phyloP scores from a whole-genome alignment of 2,113 vertebrate species.

The Saimiri boliviensis region DNA sequence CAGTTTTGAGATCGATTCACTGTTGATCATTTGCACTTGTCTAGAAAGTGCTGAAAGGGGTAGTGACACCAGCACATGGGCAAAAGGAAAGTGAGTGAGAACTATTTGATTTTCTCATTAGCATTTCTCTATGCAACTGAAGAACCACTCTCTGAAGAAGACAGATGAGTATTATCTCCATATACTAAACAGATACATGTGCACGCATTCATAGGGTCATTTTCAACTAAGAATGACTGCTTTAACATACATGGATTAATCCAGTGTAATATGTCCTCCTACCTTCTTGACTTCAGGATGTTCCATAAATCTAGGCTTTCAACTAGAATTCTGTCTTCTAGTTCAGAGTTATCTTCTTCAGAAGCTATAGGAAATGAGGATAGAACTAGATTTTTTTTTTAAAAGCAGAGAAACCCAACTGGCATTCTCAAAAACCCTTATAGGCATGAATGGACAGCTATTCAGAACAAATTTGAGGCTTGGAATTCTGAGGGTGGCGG shows the following conservation, averaged over 20 bases:
- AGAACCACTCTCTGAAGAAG: constrained; percentile 35
- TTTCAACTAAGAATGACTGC: background rate
- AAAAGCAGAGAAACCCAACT: background rate
- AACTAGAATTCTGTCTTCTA: background rate
- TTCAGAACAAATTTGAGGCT: background rate
- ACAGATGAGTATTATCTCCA: background rate
- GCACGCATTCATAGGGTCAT: background rate
- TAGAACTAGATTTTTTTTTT: background rate
- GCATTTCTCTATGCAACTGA: background rate
- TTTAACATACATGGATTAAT: background rate
- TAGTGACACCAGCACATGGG: background rate
- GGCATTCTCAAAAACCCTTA: constrained; percentile 38
- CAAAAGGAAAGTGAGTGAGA: background rate
- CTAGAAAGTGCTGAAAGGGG: background rate
- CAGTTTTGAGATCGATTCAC: background rate
- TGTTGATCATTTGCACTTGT: background rate
- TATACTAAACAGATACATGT: background rate
- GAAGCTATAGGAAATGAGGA: background rate
- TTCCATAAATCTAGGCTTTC: background rate
- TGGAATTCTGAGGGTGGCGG: background rate
- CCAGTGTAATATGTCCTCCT: background rate
- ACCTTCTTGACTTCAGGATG: background rate
- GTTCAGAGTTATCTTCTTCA: background rate
- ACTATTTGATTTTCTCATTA: background rate
- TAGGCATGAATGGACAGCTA: background rate